Conservation (phyloP, 2,113 vertebrate genomes). For the Turdus rufiventris region DNA sequence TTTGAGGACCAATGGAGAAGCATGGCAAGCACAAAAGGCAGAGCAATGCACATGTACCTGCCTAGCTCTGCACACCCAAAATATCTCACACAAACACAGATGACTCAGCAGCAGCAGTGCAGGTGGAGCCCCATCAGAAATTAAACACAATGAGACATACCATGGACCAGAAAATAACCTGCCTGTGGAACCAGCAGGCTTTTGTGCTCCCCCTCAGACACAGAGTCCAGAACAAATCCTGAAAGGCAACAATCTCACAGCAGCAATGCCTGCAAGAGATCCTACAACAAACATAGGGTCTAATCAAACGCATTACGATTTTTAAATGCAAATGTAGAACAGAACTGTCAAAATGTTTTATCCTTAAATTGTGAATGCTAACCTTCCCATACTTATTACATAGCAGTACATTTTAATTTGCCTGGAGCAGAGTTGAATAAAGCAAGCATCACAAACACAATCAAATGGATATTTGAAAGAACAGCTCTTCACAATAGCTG, state of each 20-base stretch:
- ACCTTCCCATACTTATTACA: conserved; percentile 47
- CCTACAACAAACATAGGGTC: neutral
- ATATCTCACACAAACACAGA: neutral
- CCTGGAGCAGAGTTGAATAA: conserved; percentile 30
- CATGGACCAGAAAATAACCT: neutral
- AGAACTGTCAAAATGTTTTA: conserved; percentile 65
- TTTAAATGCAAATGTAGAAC: conserved; percentile 52
- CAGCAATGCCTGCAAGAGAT: neutral
- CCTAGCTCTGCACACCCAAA: neutral
- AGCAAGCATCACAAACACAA: conserved; percentile 31
- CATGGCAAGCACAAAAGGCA: neutral
- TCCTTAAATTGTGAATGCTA: conserved; percentile 23
- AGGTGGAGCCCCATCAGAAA: neutral
- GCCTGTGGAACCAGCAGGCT: neutral
- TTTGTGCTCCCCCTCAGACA: neutral
- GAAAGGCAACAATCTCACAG: conserved; percentile 28
- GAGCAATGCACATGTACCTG: neutral
- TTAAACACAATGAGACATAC: neutral
- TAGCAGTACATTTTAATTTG: conserved; percentile 48
- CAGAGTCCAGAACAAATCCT: neutral
- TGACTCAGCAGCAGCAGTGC: neutral
- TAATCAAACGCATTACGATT: conserved; percentile 33
- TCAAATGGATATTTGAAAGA: conserved; percentile 39
- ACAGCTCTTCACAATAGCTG: neutral
- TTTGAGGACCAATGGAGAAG: neutral